phyloP scores from a whole-genome alignment of 2,888 invertebrate species.

The Seira musarum region DNA sequence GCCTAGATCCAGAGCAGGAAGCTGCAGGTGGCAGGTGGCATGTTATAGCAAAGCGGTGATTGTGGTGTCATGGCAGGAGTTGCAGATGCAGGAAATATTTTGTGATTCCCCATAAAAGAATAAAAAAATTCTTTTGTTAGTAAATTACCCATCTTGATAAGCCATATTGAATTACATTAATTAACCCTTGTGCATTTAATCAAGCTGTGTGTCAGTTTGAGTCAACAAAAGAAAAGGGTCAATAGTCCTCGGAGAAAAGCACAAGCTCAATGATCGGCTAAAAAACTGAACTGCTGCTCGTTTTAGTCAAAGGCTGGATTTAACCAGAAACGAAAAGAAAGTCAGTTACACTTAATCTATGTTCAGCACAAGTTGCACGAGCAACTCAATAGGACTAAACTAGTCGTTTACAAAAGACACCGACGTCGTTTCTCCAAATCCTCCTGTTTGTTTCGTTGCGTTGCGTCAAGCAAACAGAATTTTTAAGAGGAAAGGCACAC shows the following conservation, averaged over 20 bases:
- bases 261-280: too few species aligned
- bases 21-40: not conserved
- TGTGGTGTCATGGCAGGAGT: not conserved
- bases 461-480: slow-evolving; percentile 21
- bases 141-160: too few species aligned
- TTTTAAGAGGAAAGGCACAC: not conserved
- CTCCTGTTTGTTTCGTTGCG: not conserved
- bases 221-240: too few species aligned
- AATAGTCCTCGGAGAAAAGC: too few species aligned
- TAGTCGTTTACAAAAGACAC: not conserved
- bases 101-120: not conserved
- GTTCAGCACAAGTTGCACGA: too few species aligned
- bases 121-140: too few species aligned
- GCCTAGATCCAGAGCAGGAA: not conserved
- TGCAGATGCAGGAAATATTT: not conserved
- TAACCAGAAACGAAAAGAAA: not conserved
- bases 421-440: not conserved
- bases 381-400: not conserved
- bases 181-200: too few species aligned
- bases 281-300: too few species aligned
- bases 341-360: not conserved
- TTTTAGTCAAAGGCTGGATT: too few species aligned
- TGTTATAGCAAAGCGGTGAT: not conserved
- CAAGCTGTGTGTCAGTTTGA: too few species aligned
- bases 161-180: too few species aligned